Evolutionary conservation across 2,113 vertebrate species (phyloP).

Genomic region (Melanocharis versteri): DNA sequence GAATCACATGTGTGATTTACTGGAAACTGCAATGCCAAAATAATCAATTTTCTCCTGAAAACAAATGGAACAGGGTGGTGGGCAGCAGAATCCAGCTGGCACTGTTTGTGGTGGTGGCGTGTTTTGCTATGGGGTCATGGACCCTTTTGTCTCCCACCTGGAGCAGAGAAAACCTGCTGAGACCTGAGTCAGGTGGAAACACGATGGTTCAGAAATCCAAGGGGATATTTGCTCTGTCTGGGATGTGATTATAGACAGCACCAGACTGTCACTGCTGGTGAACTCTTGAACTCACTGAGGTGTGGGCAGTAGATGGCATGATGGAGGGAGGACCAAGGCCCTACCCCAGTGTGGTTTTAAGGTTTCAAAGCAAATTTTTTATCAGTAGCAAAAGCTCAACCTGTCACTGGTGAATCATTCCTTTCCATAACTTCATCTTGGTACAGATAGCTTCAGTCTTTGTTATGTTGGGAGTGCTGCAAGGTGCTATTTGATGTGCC

Average conservation of each 20-base stretch:
- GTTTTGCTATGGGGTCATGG: background rate
- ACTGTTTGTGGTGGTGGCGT: background rate
- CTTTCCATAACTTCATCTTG: background rate
- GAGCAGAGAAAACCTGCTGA: background rate
- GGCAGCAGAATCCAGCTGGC: background rate
- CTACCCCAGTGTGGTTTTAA: background rate
- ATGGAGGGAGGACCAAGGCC: background rate
- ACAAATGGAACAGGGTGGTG: background rate
- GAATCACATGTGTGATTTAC: background rate
- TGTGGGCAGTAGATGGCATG: background rate
- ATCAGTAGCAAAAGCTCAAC: background rate
- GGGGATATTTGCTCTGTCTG: background rate
- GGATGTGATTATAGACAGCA: background rate
- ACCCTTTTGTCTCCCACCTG: background rate
- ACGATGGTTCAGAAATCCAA: background rate
- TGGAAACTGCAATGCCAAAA: background rate
- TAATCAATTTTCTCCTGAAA: background rate
- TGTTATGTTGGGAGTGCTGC: background rate
- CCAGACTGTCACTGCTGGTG: background rate
- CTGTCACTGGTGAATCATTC: background rate
- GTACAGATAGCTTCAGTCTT: background rate
- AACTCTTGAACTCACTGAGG: background rate
- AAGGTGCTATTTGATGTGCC: background rate
- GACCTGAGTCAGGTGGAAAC: background rate
- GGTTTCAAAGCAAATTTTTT: background rate